Conservation (phyloP, 2,797 vertebrate genomes). For the Anguilla pacifica region DNA sequence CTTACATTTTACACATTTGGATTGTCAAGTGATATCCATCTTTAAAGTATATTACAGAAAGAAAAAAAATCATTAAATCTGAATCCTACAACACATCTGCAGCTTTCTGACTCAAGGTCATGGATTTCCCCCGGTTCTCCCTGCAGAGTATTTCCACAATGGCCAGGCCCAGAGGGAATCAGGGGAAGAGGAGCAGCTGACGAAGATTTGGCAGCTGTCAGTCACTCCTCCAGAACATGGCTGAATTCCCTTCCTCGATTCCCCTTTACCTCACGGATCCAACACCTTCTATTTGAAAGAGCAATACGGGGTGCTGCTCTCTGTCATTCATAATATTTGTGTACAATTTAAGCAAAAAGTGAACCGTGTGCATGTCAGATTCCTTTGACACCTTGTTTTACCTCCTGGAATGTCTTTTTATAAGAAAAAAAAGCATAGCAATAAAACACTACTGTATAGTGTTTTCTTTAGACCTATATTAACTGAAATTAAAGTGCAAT, state of each 20-base stretch:
- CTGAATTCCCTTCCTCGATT: background rate
- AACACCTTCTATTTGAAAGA: background rate
- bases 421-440: background rate
- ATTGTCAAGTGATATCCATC: background rate
- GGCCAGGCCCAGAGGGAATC: background rate
- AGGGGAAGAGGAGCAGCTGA: background rate
- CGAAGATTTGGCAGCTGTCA: background rate
- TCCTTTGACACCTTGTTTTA: background rate
- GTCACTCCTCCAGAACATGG: background rate
- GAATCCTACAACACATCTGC: background rate
- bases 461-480: background rate
- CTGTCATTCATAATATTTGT: background rate
- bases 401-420: background rate
- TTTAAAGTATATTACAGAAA: background rate
- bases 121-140: background rate
- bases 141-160: background rate
- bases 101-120: background rate
- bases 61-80: background rate
- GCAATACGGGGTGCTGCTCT: background rate
- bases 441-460: constrained; percentile 4
- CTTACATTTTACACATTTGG: too few relatives aligned
- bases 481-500: background rate
- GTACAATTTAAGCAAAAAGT: constrained; percentile 12
- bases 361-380: background rate
- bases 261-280: background rate